Base-by-base conservation (phyloP, 2,888 invertebrate genomes). In the Lagria hirta region DNA sequence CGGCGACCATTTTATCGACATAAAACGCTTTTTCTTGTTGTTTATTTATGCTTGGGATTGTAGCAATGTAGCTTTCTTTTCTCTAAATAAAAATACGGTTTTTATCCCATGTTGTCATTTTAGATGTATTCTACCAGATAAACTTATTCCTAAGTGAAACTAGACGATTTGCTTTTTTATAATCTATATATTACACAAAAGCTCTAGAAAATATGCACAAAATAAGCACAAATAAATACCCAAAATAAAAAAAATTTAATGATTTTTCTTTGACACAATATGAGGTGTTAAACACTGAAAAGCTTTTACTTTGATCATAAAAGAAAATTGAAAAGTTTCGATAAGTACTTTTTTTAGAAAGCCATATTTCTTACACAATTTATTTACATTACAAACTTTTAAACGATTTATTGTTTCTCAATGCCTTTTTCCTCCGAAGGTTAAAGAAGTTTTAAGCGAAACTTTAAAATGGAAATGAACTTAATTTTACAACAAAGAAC, bases 161-260 rank as follows among this genome's bases (percentile, higher is more conserved):
- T n/a, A n/a, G n/a, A n/a, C n/a, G n/a, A n/a, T n/a, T n/a, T n/a
- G n/a, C n/a, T n/a, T n/a, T n/a, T n/a, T n/a, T n/a, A n/a, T n/a
- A n/a, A n/a, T n/a, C n/a, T n/a, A n/a, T n/a, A n/a, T n/a, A n/a
- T n/a, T n/a, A n/a, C n/a, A n/a, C n/a, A n/a, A n/a, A n/a, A n/a
- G n/a, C n/a, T n/a, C n/a, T n/a, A n/a, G n/a, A n/a, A n/a, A n/a
- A n/a, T n/a, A n/a, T n/a, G n/a, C n/a, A n/a, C n/a, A n/a, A n/a
- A n/a, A n/a, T n/a, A n/a, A n/a, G n/a, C n/a, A n/a, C n/a, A n/a
- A n/a, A n/a, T n/a, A n/a, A n/a, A n/a, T n/a, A n/a, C n/a, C n/a
- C n/a, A n/a, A n/a, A n/a, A n/a, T n/a, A n/a, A n/a, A 62, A 58
- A 62, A 64, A 62, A 61, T 61, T 62, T 64, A 65, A 62, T 58